Conservation (phyloP, 2,797 vertebrate species). For the Hapalemur alaotrensis region DNA sequence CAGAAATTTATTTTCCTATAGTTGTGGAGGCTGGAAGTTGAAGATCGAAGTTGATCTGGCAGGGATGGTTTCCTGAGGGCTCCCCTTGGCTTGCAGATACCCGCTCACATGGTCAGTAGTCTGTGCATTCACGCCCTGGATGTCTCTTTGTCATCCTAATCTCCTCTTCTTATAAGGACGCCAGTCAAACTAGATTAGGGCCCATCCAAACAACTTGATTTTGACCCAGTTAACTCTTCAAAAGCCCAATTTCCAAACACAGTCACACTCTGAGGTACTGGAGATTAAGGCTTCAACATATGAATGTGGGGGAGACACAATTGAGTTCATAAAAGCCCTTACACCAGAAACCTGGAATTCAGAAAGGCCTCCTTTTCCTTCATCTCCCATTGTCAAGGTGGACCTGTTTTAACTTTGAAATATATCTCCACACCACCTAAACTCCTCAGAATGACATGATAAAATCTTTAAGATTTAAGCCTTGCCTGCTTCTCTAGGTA, state of each 20-base stretch:
- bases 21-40: background rate
- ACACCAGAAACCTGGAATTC: background rate
- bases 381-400: background rate
- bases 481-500: background rate
- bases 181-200: background rate
- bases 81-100: background rate
- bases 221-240: background rate
- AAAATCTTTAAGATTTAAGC: background rate
- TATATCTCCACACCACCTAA: background rate
- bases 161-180: background rate
- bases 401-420: background rate
- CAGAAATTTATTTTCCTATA: background rate
- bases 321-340: background rate
- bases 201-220: background rate
- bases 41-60: background rate
- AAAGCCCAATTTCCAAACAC: background rate
- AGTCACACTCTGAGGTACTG: background rate
- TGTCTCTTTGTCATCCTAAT: too few species aligned
- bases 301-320: background rate
- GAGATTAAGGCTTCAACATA: background rate
- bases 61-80: background rate
- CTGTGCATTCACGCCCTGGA: background rate
- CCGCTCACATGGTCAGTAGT: fast-evolving
- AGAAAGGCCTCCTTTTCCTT: background rate
- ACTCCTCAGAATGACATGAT: background rate